Evolutionary conservation across 2,888 invertebrate species (phyloP), one percentile per base, ranked within the genome.

Genomic region (Prostheceraeus crozeri): DNA sequence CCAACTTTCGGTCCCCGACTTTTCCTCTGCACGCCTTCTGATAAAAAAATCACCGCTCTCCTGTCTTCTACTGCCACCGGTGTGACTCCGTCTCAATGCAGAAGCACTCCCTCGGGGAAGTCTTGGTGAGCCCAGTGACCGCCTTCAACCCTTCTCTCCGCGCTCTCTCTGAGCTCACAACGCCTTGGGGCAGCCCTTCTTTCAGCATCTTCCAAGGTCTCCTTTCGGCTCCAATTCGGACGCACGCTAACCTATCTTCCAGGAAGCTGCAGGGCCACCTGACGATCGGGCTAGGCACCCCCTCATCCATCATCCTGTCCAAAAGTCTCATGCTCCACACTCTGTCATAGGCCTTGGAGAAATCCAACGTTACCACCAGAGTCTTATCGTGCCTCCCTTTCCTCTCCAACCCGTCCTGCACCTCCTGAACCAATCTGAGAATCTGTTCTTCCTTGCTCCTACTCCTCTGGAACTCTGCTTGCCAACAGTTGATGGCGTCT

Each of bases 101-200:
- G 16, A 51, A n/a, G 6, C 8, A 16, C 31, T 16, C 52, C 6
- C 14, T 27, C n/a, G 52, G 52, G 52, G 52, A n/a, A n/a, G 35
- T 23, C 28, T 35, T 23, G 14, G 16, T n/a, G 25, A 51, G 52
- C 4, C 52, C 52, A 10, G 52, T 51, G 25, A 51, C 14, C n/a
- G n/a, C n/a, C 21, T 27, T 23, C 8, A 51, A 27, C 6, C 23
- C 52, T 28, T 51, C 52, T 23, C 52, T 23, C 52, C 25, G 52
- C 8, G n/a, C 35, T 23, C 52, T 23, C 14, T 51, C 31, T 8
- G 53, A 53, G n/a, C 23, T 45, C 28, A 53, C 53, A 8, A 31
- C 53, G 6, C 53, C 53, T 23, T 53, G 53, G n/a, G 53, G 40
- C 3, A 21, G 28, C 2, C 53, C 53, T 6, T 53, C 53, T 4